These are phyloP conservation scores for Lepilemur ruficaudatus DNA, from an alignment of 2,797 vertebrate genomes.

Conservation along the genomic window DNA sequence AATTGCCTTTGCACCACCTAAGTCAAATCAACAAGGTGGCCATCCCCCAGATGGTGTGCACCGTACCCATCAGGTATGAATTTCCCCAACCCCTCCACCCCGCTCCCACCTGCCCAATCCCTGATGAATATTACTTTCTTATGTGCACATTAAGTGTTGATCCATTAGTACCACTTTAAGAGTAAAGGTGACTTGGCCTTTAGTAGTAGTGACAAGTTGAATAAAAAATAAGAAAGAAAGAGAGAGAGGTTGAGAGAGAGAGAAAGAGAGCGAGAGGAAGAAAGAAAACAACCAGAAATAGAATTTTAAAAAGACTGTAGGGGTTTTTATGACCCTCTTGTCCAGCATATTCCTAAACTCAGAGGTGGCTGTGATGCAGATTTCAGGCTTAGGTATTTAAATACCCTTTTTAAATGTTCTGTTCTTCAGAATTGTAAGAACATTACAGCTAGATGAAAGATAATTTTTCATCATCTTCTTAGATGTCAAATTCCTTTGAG, in stretches of 20 bases:
- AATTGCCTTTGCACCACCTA: too few species aligned
- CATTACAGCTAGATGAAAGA: conserved; percentile 32
- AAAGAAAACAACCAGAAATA: neutral
- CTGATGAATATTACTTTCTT: too few species aligned
- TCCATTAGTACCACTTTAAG: too few species aligned
- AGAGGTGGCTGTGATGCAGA: neutral
- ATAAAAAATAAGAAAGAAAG: neutral
- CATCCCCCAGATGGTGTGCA: too few species aligned
- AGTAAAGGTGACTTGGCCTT: neutral
- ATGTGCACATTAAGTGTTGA: too few species aligned
- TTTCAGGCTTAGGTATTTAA: neutral
- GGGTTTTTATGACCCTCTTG: neutral
- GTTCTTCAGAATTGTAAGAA: conserved; percentile 40
- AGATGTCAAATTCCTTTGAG: conserved; percentile 64
- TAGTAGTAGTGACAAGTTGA: neutral
- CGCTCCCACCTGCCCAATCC: too few species aligned
- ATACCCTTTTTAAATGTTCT: neutral
- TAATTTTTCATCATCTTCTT: conserved; percentile 67
- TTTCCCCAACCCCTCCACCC: too few species aligned
- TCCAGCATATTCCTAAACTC: neutral
- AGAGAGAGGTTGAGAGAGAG: neutral
- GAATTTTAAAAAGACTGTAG: neutral
- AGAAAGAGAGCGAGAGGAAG: rapidly evolving
- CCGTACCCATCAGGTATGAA: too few species aligned
- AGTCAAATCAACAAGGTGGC: too few species aligned